phyloP scores from a whole-genome alignment of 2,113 vertebrate genomes.

The Oncorhynchus keta region DNA sequence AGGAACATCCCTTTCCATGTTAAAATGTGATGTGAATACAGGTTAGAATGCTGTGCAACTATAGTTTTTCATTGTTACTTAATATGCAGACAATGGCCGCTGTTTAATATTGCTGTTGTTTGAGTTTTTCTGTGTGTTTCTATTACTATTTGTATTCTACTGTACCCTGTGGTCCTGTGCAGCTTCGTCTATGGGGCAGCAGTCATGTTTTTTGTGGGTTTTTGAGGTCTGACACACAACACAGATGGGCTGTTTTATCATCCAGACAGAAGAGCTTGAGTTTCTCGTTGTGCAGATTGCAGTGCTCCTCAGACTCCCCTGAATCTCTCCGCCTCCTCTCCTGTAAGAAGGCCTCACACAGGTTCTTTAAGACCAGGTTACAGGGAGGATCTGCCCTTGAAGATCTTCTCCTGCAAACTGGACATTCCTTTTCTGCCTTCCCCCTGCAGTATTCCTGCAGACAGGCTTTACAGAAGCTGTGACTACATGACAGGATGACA shows the following conservation, averaged over 20 bases:
- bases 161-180: not conserved
- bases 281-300: not conserved
- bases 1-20: too few species aligned
- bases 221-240: not conserved
- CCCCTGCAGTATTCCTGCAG: too few species aligned
- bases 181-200: not conserved
- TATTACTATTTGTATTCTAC: too few species aligned
- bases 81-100: too few species aligned
- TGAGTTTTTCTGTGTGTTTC: too few species aligned
- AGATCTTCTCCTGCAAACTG: conserved; percentile 41
- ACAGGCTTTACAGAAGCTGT: too few species aligned
- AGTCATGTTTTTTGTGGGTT: not conserved
- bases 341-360: not conserved
- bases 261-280: conserved; percentile 2
- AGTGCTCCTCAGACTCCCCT: not conserved
- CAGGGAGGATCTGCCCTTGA: not conserved
- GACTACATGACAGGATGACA: too few species aligned
- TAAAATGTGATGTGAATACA: too few species aligned
- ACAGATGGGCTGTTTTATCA: not conserved
- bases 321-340: not conserved
- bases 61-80: too few species aligned
- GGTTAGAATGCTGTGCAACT: too few species aligned
- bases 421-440: not conserved
- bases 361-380: not conserved
- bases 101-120: too few species aligned